A percentile compares a stretch with the other conserved stretches of the same genome.
Conservation (phyloP, 2,888 invertebrate genomes). For the Fissipunctia ypsillon region DNA sequence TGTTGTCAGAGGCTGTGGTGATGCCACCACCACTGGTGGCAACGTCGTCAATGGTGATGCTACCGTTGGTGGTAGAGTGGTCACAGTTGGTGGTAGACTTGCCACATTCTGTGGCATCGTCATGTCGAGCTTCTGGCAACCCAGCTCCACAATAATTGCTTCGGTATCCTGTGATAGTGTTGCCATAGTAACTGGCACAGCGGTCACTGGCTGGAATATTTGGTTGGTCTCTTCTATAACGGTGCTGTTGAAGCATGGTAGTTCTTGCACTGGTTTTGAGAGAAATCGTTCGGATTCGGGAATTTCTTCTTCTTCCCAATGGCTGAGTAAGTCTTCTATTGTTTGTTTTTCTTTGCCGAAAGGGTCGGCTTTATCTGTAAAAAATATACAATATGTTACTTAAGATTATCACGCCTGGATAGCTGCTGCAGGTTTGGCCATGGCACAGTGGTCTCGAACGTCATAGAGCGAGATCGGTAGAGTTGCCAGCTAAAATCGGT, state of each 20-base stretch:
- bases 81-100: conserved; percentile 38
- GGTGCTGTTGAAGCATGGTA: conserved; percentile 83
- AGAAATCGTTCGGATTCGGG: conserved; percentile 78
- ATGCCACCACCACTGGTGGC: conserved; percentile 12
- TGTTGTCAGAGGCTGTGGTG: conserved; percentile 26
- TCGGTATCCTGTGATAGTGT: conserved; percentile 73
- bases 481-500: too few relatives aligned
- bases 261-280: conserved; percentile 70
- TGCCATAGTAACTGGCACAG: conserved; percentile 76
- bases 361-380: conserved; percentile 83
- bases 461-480: too few relatives aligned
- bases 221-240: conserved; percentile 85
- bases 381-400: not conserved
- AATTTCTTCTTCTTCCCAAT: conserved; percentile 88
- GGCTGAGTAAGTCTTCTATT: conserved; percentile 85
- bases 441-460: too few relatives aligned
- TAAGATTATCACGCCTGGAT: not conserved
- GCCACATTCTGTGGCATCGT: conserved; percentile 29
- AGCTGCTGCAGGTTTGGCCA: not conserved
- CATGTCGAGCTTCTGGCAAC: conserved; percentile 63
- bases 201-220: conserved; percentile 83
- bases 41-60: conserved; percentile 32
- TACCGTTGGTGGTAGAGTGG: conserved; percentile 24
- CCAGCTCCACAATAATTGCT: conserved; percentile 79
- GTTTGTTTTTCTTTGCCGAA: conserved; percentile 85